Percentiles rank a stretch among this genome's conserved stretches.
These are phyloP conservation scores for Peromyscus eremicus DNA, from an alignment of 2,797 vertebrate species.

Conservation along the genomic window DNA sequence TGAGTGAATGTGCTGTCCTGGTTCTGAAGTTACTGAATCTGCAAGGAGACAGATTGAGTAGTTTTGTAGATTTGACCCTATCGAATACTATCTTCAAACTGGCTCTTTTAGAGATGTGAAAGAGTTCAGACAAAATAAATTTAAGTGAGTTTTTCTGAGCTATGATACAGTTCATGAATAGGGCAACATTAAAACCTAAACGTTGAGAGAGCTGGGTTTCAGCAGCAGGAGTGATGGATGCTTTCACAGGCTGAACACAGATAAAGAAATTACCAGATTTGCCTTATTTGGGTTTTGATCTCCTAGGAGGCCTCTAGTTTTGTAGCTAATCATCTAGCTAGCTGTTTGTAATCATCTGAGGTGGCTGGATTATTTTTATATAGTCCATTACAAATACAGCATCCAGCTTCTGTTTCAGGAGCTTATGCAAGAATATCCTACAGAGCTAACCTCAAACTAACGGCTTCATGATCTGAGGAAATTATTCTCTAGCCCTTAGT, in stretches of 20 bases:
- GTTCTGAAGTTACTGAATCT: slow-evolving; percentile 19
- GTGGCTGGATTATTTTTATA: background rate
- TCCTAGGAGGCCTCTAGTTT: background rate
- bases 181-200: background rate
- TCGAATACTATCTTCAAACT: background rate
- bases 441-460: background rate
- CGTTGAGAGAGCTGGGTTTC: background rate
- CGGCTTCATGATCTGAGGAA: background rate
- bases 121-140: background rate
- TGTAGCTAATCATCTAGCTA: background rate
- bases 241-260: background rate
- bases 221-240: background rate
- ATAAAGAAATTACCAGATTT: background rate
- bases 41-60: background rate
- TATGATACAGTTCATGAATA: background rate
- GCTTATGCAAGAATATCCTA: background rate
- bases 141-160: background rate
- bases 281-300: background rate
- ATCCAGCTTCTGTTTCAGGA: background rate
- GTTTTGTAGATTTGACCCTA: slow-evolving; percentile 1
- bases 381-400: background rate
- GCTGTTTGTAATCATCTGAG: background rate
- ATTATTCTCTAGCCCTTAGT: background rate
- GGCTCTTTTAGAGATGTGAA: background rate
- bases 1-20: background rate